Evolutionary conservation across 2,888 invertebrate genomes (phyloP).

Genomic region (Apomyelois bistriatella): DNA sequence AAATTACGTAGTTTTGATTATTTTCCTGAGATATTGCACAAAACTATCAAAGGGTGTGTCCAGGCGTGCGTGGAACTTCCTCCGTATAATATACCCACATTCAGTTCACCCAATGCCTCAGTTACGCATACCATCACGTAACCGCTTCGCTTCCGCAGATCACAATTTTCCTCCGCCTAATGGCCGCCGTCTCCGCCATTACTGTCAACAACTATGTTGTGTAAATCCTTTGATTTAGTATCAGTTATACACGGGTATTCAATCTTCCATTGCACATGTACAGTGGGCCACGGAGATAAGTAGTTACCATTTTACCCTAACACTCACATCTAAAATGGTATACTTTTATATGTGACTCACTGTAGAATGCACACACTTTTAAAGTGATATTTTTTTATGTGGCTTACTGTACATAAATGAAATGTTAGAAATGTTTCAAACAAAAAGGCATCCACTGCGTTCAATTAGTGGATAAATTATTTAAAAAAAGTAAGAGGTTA

Average conservation of each 20-base stretch:
- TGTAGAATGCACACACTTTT: no score
- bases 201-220: background rate
- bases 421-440: no score
- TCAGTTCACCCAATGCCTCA: background rate
- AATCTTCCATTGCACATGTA: background rate
- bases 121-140: background rate
- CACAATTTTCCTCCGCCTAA: conserved; percentile 13
- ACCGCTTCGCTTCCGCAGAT: background rate
- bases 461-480: no score
- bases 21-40: no score
- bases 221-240: background rate
- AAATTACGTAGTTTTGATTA: background rate
- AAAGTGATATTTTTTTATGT: no score
- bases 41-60: background rate
- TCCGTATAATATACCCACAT: background rate
- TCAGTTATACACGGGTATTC: background rate
- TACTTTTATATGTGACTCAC: no score
- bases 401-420: no score
- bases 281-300: no score
- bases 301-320: no score
- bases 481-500: no score
- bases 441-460: no score
- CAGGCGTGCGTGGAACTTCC: background rate
- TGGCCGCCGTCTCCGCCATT: background rate
- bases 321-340: no score